Evolutionary conservation across 2,888 invertebrate genomes (phyloP), one percentile per base, ranked within the genome.

Genomic region (Andrena trimmerana): DNA sequence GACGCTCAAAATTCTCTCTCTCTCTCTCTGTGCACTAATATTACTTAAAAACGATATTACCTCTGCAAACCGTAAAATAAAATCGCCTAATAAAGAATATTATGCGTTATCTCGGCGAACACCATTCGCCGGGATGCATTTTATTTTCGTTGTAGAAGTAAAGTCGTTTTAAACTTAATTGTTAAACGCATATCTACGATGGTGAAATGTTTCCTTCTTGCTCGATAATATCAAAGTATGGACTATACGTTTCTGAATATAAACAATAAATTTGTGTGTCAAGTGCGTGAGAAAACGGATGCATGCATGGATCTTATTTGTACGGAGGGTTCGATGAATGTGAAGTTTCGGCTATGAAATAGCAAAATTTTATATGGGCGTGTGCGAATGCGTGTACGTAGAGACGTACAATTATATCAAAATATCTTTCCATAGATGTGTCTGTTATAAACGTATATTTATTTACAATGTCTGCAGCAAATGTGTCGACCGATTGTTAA

Each of bases 161-260:
- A 85, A 76, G 74, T 48, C 57, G 80, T 87, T 84, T 83, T 76
- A 66, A 76, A 76, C 68, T 86, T 79, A 71, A 79, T 88, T 89
- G 88, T 88, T 88, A 88, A 78, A 81, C 80, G 84, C 83, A 82
- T 88, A 85, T 89, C 83, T 86, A 81, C 85, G 87, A 81, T 84
- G 88, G 89, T 88, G 82, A 89, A 89, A 85, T 89, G 88, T 88
- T 88, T 88, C 88, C 89, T 88, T 89, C 86, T 85, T 87, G 84
- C 83, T 89, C 72, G 74, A 84, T 85, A 85, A 81, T 83, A 73
- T 83, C 84, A 82, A 81, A 81, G 82, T 86, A 76, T 42, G 77
- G 63, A 76, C 69, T 81, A 76, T 86, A 84, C 27, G 77, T 84
- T 81, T 89, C 73, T 62, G 75, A 62, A 78, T 76, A 60, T 85